phyloP scores from a whole-genome alignment of 2,797 vertebrate genomes.

The Phoeniculus purpureus region DNA sequence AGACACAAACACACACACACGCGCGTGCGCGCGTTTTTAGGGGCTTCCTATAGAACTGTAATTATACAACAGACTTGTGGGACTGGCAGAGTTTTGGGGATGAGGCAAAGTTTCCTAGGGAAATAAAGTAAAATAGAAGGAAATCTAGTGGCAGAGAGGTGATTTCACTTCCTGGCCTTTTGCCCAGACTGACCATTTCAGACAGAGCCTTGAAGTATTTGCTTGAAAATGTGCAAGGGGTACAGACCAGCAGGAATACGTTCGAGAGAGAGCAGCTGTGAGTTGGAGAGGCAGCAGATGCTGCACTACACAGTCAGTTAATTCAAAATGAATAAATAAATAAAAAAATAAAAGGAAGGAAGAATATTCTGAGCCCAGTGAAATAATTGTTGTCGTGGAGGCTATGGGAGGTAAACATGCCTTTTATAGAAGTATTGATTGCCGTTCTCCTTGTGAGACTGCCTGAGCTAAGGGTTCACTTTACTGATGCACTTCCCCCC shows the following conservation, averaged over 20 bases:
- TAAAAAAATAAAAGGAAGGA: slow-evolving; percentile 48
- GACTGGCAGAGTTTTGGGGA: slow-evolving; percentile 19
- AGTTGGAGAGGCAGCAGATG: slow-evolving; percentile 55
- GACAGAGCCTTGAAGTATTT: background rate
- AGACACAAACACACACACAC: background rate
- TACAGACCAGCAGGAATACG: slow-evolving; percentile 28
- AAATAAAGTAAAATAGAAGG: slow-evolving; percentile 75
- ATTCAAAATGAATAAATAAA: slow-evolving; percentile 31
- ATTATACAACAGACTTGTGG: background rate
- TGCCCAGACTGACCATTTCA: slow-evolving; percentile 51
- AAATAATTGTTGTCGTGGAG: slow-evolving; percentile 49
- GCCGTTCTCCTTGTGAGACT: background rate
- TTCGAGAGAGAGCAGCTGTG: slow-evolving; percentile 54
- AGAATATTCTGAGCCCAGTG: slow-evolving; percentile 40
- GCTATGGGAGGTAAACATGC: slow-evolving; percentile 5
- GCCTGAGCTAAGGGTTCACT: background rate
- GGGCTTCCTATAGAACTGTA: background rate
- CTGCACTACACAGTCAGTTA: slow-evolving; percentile 41
- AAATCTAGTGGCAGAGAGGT: slow-evolving; percentile 48
- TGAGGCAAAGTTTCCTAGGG: slow-evolving; percentile 82
- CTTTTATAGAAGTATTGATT: slow-evolving; percentile 30
- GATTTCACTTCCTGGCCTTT: slow-evolving; percentile 68
- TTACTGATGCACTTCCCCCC: background rate
- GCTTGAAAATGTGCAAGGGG: slow-evolving; percentile 3
- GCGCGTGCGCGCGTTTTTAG: too few species aligned